Evolutionary conservation across 2,888 invertebrate species (phyloP).

Genomic region (Oxyteleia sp.): DNA sequence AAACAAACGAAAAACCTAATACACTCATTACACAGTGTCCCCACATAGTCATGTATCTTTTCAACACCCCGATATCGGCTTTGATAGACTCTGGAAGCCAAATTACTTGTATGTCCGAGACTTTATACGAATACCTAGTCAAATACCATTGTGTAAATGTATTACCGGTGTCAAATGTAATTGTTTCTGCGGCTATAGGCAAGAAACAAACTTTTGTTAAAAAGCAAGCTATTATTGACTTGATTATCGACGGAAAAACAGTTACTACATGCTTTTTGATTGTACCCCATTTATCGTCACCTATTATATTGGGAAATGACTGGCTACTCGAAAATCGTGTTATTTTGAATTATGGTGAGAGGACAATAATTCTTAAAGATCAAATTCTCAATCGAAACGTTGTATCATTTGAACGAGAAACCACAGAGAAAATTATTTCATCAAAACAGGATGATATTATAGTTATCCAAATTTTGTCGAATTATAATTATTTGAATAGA

Average conservation of each 20-base stretch:
- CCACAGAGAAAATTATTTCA: neutral
- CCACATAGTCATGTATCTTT: constrained; percentile 35
- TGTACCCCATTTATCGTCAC: constrained; percentile 34
- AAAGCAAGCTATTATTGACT: constrained; percentile 51
- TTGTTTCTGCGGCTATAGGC: constrained; percentile 56
- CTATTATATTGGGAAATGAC: constrained; percentile 60
- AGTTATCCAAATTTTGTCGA: constrained; percentile 21
- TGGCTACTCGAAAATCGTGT: constrained; percentile 39
- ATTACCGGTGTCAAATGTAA: constrained; percentile 60
- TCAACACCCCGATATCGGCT: constrained; percentile 31
- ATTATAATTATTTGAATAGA: neutral
- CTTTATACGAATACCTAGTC: constrained; percentile 44
- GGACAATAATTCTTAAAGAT: too few relatives aligned
- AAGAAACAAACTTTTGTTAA: constrained; percentile 50
- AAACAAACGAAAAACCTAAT: constrained; percentile 5
- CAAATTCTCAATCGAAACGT: neutral
- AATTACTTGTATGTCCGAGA: constrained; percentile 66
- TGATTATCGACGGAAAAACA: constrained; percentile 20
- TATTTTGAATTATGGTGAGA: constrained; percentile 37
- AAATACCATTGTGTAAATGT: constrained; percentile 32
- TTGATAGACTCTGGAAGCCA: constrained; percentile 72
- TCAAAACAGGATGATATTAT: constrained; percentile 21
- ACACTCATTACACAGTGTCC: constrained; percentile 31
- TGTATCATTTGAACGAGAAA: constrained; percentile 22
- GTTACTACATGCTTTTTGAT: constrained; percentile 28